Conservation (phyloP, 1,140 invertebrate genomes). For the Achatina immaculata region DNA sequence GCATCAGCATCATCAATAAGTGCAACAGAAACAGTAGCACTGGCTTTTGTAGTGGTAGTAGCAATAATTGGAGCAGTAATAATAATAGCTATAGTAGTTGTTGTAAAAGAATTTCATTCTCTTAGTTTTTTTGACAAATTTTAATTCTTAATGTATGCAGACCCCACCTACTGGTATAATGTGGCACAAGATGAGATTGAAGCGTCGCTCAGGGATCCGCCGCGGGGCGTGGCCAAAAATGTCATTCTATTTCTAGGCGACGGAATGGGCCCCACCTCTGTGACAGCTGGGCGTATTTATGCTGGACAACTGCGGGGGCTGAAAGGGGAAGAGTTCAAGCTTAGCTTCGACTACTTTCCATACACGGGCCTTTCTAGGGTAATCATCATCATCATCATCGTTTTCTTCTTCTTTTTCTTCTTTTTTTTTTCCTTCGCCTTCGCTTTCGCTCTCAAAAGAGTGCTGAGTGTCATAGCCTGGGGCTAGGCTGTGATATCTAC, state of each 20-base stretch:
- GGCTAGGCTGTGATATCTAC: too few species aligned
- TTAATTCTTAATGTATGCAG: too few species aligned
- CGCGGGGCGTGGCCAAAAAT: conserved; percentile 80
- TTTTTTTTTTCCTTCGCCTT: too few species aligned
- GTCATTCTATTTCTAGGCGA: conserved; percentile 93
- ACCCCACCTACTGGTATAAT: conserved; percentile 9
- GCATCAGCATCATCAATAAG: too few species aligned
- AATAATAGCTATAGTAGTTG: background rate
- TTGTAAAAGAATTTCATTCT: too few species aligned
- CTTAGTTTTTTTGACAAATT: too few species aligned
- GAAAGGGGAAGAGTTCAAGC: conserved; percentile 78
- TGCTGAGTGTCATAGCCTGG: too few species aligned
- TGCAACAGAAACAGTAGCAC: too few species aligned
- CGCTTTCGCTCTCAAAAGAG: too few species aligned
- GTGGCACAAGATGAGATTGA: background rate
- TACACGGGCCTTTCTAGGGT: conserved; percentile 81
- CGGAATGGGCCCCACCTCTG: conserved; percentile 92
- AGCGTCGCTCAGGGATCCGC: background rate
- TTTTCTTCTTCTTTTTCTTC: too few species aligned
- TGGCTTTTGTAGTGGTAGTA: conserved; percentile 31
- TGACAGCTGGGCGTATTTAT: conserved; percentile 85
- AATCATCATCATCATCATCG: too few species aligned
- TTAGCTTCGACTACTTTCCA: conserved; percentile 84
- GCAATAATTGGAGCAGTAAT: background rate
- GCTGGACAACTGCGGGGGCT: conserved; percentile 75